These are phyloP conservation scores for Ophioninae sp. DNA, from an alignment of 2,888 invertebrate species.

Conservation along the genomic window DNA sequence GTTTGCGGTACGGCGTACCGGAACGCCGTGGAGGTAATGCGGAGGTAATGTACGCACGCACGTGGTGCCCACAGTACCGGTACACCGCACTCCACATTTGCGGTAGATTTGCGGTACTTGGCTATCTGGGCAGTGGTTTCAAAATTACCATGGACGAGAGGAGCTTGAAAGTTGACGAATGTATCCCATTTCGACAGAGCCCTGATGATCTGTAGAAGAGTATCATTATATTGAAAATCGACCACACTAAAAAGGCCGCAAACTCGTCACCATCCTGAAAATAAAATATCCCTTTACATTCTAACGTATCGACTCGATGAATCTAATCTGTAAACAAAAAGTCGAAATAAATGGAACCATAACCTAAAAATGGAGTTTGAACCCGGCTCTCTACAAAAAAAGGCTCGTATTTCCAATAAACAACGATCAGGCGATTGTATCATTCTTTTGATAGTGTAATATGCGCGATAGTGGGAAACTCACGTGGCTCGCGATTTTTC, in stretches of 20 bases:
- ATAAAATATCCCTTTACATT: constrained; percentile 20
- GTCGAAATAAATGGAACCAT: neutral
- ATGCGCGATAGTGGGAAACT: neutral
- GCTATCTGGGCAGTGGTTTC: neutral
- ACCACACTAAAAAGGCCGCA: constrained; percentile 50
- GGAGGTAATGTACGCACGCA: too few species aligned
- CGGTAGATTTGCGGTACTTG: too few species aligned
- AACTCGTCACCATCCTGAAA: constrained; percentile 65
- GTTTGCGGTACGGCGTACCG: too few species aligned
- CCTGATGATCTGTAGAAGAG: constrained; percentile 69
- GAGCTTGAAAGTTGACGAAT: constrained; percentile 69
- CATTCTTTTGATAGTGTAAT: constrained; percentile 6
- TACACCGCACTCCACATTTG: too few species aligned
- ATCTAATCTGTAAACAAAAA: neutral
- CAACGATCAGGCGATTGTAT: neutral
- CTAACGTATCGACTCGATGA: neutral
- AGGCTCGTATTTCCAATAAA: neutral
- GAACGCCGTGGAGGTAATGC: too few species aligned
- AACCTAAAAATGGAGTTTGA: constrained; percentile 24
- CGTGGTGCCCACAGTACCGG: too few species aligned
- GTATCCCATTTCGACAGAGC: constrained; percentile 71
- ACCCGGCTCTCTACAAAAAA: neutral
- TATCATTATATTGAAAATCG: constrained; percentile 74
- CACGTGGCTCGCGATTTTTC: constrained; percentile 38
- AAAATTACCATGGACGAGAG: constrained; percentile 69